Percentiles rank a stretch among this genome's conserved stretches.
phyloP scores from a whole-genome alignment of 2,113 vertebrate genomes.

The Paralichthys olivaceus region DNA sequence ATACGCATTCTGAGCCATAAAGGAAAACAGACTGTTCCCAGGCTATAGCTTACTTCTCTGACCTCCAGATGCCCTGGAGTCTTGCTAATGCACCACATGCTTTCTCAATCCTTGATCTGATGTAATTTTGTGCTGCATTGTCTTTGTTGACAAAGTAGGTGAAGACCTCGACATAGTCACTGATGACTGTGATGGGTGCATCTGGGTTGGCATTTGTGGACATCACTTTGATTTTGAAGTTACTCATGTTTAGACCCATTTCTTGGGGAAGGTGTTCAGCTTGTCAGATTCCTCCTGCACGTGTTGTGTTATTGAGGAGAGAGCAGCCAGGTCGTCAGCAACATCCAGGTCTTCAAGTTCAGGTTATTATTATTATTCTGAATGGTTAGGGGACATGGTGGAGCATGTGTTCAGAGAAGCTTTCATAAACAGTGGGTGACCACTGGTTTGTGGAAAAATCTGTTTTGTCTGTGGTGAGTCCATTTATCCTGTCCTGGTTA shows the following conservation, averaged over 20 bases:
- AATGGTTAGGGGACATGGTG: background rate
- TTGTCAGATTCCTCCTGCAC: background rate
- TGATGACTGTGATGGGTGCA: background rate
- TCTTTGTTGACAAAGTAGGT: background rate
- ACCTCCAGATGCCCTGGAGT: too few relatives aligned
- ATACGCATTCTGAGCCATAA: too few relatives aligned
- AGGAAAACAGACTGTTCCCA: too few relatives aligned
- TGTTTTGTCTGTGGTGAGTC: slow-evolving; percentile 31
- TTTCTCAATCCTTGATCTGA: too few relatives aligned
- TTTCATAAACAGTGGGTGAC: background rate
- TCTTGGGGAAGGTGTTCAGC: background rate
- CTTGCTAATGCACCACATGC: too few relatives aligned
- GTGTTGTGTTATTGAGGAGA: background rate
- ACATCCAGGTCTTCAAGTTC: background rate
- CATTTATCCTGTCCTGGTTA: slow-evolving; percentile 17
- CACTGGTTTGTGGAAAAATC: slow-evolving; percentile 22
- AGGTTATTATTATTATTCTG: background rate
- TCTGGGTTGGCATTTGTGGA: background rate
- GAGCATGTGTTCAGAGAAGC: background rate
- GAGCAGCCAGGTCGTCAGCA: background rate
- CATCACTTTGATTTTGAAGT: background rate
- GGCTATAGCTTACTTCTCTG: too few relatives aligned
- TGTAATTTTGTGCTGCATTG: too few relatives aligned
- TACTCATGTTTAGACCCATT: too few relatives aligned
- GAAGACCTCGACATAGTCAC: too few relatives aligned